phyloP scores from a whole-genome alignment of 2,888 invertebrate species.

The Muschampia plurimacula region DNA sequence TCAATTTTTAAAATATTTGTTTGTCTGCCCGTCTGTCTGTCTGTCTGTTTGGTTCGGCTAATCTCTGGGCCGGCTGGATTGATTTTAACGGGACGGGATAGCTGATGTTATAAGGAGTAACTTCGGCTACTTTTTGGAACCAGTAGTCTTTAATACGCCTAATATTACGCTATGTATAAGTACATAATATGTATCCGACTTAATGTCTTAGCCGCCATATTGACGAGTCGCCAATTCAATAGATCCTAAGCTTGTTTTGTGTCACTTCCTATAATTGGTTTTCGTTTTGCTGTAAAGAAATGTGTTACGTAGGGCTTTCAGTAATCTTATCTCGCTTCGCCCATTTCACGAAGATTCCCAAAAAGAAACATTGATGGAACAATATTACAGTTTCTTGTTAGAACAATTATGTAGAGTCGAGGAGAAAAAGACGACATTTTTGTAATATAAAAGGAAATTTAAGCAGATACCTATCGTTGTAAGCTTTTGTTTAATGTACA shows the following conservation, averaged over 20 bases:
- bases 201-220: constrained; percentile 27
- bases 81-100: too few relatives aligned
- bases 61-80: too few relatives aligned
- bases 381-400: constrained; percentile 22
- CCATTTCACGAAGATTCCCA: constrained; percentile 28
- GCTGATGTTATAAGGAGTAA: too few relatives aligned
- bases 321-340: constrained; percentile 25
- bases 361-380: constrained; percentile 35
- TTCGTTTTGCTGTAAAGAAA: constrained; percentile 39
- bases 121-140: too few relatives aligned
- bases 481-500: background rate
- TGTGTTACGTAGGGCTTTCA: constrained; percentile 31
- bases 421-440: background rate
- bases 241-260: constrained; percentile 17
- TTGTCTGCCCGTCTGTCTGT: too few relatives aligned
- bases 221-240: constrained; percentile 10
- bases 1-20: too few relatives aligned
- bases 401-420: constrained; percentile 4
- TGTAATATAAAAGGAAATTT: constrained; percentile 17
- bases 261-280: constrained; percentile 41
- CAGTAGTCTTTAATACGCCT: too few relatives aligned
- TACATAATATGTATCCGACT: background rate
- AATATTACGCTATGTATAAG: background rate
- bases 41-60: too few relatives aligned
- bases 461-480: too few relatives aligned